Evolutionary conservation across 2,888 invertebrate genomes (phyloP).

Genomic region (Spilosoma lubricipeda): DNA sequence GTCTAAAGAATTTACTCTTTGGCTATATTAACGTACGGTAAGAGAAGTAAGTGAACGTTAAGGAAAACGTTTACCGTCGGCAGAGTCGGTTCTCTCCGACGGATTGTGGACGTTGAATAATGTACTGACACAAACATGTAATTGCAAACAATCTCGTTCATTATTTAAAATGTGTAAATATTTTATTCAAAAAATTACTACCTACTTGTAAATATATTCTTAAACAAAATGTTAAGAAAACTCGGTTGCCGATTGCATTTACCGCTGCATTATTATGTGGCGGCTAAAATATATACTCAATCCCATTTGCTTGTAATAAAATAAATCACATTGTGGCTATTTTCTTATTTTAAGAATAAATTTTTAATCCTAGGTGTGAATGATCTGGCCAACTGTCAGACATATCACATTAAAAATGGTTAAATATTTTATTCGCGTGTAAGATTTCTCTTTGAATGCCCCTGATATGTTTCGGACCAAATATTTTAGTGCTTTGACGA

Average conservation of each 20-base stretch:
- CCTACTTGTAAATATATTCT: constrained; percentile 14
- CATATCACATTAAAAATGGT: not conserved
- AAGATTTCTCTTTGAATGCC: not conserved
- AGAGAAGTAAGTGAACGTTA: not conserved
- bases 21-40: not conserved
- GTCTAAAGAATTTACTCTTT: not conserved
- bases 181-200: constrained; percentile 13
- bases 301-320: not conserved
- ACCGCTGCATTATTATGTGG: not conserved
- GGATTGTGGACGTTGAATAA: not conserved
- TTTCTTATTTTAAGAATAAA: not conserved
- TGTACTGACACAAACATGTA: too few species aligned
- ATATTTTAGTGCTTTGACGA: not conserved
- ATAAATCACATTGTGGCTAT: not conserved
- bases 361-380: not conserved
- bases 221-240: constrained; percentile 8
- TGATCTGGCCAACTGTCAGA: not conserved
- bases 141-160: not conserved
- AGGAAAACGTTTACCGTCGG: constrained; percentile 4
- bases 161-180: constrained; percentile 11
- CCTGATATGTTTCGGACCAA: not conserved
- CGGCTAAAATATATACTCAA: not conserved
- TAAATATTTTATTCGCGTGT: not conserved
- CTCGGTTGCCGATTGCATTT: not conserved
- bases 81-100: not conserved